Percentiles rank a stretch among this genome's conserved stretches.
These are phyloP conservation scores for Halictus ligatus DNA, from an alignment of 2,888 invertebrate species.

Conservation along the genomic window DNA sequence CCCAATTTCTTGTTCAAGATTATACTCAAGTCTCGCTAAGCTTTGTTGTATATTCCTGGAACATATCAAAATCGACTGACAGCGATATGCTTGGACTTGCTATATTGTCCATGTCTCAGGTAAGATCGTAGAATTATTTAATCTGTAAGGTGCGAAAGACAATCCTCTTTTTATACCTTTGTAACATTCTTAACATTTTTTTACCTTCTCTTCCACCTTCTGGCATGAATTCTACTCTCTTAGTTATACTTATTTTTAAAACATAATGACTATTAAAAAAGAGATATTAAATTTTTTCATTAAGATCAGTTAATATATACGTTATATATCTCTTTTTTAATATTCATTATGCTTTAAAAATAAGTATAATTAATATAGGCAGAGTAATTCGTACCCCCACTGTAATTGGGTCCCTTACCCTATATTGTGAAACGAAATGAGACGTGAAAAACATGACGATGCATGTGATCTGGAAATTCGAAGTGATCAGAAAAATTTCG, in stretches of 20 bases:
- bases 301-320: no score
- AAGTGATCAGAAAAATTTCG: not conserved
- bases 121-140: conserved; percentile 59
- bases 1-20: conserved; percentile 85
- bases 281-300: no score
- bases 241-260: no score
- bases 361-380: no score
- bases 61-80: conserved; percentile 84
- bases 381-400: no score
- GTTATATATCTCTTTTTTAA: no score
- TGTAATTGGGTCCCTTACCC: no score
- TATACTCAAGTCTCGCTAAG: conserved; percentile 85
- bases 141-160: not conserved
- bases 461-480: not conserved
- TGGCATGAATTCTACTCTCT: not conserved
- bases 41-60: conserved; percentile 86
- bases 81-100: conserved; percentile 85
- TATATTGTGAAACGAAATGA: not conserved
- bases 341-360: no score
- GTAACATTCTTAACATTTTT: not conserved
- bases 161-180: no score
- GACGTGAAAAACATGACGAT: not conserved
- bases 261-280: no score
- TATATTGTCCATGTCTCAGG: conserved; percentile 84
- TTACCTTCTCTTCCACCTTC: not conserved